Evolutionary conservation across 2,113 vertebrate genomes (phyloP), one percentile per base, ranked within the genome.

Genomic region (Scartelaos histophorus): DNA sequence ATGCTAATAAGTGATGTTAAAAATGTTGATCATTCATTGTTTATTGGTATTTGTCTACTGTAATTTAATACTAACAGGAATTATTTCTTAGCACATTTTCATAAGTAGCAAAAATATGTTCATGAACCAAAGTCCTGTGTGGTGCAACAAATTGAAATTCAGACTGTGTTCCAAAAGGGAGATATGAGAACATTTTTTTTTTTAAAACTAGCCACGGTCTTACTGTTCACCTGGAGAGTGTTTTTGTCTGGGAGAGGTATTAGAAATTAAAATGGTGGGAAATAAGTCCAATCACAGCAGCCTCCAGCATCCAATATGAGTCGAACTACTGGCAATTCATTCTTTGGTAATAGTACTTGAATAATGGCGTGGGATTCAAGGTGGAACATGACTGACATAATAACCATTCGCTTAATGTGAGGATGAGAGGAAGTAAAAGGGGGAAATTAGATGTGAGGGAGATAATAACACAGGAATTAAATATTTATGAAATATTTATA

Each of bases 281-380:
- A 82, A 78, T 77, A 68, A 85, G 56, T 38, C 76, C 66, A 83
- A 84, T 78, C 76, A 82, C 60, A 16, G 13, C 29, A 69, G 58
- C 76, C 78, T 82, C 76, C 80, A 81, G 77, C 83, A 89, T 85
- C 92, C 91, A 86, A 89, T 90, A 91, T 78, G 76, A 89, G 78
- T 90, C 80, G 85, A 91, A 90, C 81, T 78, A 79, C 78, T 78
- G 75, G 83, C 81, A 89, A 84, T 80, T 88, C 77, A 85, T 80
- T 87, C 73, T 82, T 84, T 85, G 80, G 85, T 88, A 89, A 92
- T 90, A 85, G 87, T 75, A 68, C 74, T 87, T 73, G 83, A 88
- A 85, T 91, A 92, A 93, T 93, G 83, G 90, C 91, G 92, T 82
- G 62, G 67, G 77, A 83, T 81, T 89, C 89, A 84, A 90, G 84